Percentiles rank a stretch among this genome's conserved stretches.
Conservation (phyloP, 2,888 invertebrate genomes). For the Hydrotaea cyrtoneurina region DNA sequence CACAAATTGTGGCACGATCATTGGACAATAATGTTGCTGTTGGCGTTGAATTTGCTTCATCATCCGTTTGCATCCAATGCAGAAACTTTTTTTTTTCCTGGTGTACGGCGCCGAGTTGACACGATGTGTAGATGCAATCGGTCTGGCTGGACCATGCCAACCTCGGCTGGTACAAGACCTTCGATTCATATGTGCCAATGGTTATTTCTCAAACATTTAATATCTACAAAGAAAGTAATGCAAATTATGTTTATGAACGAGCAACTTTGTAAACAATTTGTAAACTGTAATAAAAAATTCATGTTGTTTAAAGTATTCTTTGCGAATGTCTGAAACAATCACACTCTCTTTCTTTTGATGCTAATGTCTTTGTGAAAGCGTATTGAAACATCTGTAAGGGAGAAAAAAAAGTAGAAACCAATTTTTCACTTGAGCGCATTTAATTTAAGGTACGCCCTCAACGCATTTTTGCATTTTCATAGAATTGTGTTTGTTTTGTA, state of each 20-base stretch:
- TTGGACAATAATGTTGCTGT: neutral
- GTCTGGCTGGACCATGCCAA: slow-evolving; percentile 75
- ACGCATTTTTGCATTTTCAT: slow-evolving; percentile 32
- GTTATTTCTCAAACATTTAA: slow-evolving; percentile 52
- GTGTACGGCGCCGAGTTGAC: slow-evolving; percentile 75
- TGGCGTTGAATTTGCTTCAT: neutral
- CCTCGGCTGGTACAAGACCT: slow-evolving; percentile 79
- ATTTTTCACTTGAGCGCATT: slow-evolving; percentile 81
- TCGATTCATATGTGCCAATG: slow-evolving; percentile 77
- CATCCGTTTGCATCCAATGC: slow-evolving; percentile 62
- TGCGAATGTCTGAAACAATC: slow-evolving; percentile 10
- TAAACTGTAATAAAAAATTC: slow-evolving; percentile 28
- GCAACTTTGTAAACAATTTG: neutral
- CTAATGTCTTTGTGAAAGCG: slow-evolving; percentile 65
- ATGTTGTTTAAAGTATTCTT: neutral
- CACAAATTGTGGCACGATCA: neutral
- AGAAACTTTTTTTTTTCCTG: too few species aligned
- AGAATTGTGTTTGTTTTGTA: neutral
- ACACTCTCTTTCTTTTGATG: neutral
- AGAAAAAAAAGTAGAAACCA: slow-evolving; percentile 76
- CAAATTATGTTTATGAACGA: slow-evolving; percentile 32
- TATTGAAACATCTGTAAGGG: slow-evolving; percentile 74
- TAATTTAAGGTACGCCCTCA: slow-evolving; percentile 77
- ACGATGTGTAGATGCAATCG: slow-evolving; percentile 67
- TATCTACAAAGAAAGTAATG: slow-evolving; percentile 2